phyloP scores from a whole-genome alignment of 1,140 invertebrate genomes.

The Druon quercuslanigerum region DNA sequence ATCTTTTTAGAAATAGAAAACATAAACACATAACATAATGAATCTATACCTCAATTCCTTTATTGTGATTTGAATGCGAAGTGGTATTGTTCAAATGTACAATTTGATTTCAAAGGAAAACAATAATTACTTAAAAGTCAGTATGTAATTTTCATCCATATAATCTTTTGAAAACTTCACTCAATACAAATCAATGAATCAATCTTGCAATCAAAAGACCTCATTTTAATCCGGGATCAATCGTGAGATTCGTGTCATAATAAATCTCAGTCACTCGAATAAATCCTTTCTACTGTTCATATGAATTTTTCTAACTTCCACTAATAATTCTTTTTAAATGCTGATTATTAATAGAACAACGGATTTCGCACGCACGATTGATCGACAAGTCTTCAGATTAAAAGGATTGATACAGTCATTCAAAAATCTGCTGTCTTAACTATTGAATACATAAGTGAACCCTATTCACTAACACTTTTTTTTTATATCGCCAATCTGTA shows the following conservation, averaged over 20 bases:
- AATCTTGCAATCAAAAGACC: conserved; percentile 9
- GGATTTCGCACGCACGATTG: conserved; percentile 11
- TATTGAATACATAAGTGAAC: background rate
- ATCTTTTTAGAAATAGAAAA: no score
- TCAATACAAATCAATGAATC: no score
- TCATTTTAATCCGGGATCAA: conserved; percentile 27
- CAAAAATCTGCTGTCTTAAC: background rate
- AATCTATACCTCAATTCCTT: no score
- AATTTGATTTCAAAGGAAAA: no score
- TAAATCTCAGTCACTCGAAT: conserved; percentile 21
- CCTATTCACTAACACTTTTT: background rate
- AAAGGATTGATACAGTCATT: background rate
- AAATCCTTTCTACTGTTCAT: background rate
- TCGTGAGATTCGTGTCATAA: conserved; percentile 11
- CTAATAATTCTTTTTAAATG: background rate
- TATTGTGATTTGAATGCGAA: no score
- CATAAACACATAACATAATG: no score
- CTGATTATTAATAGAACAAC: conserved; percentile 12
- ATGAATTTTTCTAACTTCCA: conserved; percentile 7
- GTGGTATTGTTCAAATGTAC: no score
- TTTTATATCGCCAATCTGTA: background rate
- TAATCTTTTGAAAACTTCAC: no score
- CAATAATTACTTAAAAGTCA: no score
- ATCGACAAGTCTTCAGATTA: background rate
- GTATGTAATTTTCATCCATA: no score